Conservation (phyloP, 2,797 vertebrate species). For the Paratrypauchen microcephalus region DNA sequence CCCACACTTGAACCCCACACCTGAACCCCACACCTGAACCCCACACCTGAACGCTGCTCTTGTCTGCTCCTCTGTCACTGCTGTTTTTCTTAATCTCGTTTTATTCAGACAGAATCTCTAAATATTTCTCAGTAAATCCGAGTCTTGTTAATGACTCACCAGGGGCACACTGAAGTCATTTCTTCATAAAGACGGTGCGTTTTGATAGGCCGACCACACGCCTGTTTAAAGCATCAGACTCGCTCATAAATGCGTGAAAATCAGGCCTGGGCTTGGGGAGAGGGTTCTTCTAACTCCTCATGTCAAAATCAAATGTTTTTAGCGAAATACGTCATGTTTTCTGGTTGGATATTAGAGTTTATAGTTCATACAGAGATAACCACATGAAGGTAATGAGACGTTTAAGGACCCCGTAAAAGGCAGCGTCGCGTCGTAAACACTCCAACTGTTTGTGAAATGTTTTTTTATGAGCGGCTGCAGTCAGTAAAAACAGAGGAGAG, state of each 20-base stretch:
- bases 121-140: background rate
- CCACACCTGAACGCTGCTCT: too few relatives aligned
- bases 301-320: background rate
- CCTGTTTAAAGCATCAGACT: background rate
- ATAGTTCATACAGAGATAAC: background rate
- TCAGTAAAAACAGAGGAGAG: background rate
- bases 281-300: background rate
- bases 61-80: background rate
- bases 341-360: background rate
- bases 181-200: background rate
- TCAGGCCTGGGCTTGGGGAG: background rate
- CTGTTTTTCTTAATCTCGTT: background rate
- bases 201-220: background rate
- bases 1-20: too few relatives aligned
- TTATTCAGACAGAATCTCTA: background rate
- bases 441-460: background rate
- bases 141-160: background rate
- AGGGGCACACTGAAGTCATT: background rate
- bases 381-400: slow-evolving; percentile 3
- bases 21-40: too few relatives aligned
- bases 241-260: background rate
- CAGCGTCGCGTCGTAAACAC: background rate
- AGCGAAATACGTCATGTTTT: background rate
- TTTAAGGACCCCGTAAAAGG: background rate
- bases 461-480: background rate